These are phyloP conservation scores for Panagrolaimus sp. DNA, from an alignment of 1,140 invertebrate species.

Conservation along the genomic window DNA sequence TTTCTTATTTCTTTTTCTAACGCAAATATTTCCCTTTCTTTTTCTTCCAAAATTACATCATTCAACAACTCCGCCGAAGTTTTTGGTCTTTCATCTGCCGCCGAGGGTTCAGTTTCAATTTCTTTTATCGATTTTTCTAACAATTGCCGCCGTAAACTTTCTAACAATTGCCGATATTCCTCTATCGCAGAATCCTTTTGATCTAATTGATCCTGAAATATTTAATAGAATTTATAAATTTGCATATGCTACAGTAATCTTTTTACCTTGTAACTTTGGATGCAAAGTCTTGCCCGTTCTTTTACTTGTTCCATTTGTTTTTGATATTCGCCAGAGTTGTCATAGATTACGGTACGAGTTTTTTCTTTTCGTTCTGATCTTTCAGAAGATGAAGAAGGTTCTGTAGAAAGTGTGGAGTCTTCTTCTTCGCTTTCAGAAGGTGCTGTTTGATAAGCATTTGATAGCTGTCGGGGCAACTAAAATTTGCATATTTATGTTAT, in stretches of 20 bases:
- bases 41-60: slow-evolving; percentile 17
- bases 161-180: slow-evolving; percentile 19
- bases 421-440: slow-evolving; percentile 1
- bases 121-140: not conserved
- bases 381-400: too few species aligned
- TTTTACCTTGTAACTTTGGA: slow-evolving; percentile 28
- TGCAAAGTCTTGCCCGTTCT: slow-evolving; percentile 24
- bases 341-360: slow-evolving; percentile 24
- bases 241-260: not conserved
- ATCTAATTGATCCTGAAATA: slow-evolving; percentile 25
- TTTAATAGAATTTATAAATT: not conserved
- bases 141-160: not conserved
- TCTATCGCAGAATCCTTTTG: slow-evolving; percentile 29
- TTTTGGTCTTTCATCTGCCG: not conserved
- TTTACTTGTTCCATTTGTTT: slow-evolving; percentile 24
- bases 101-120: not conserved
- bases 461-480: not conserved
- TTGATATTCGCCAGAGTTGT: slow-evolving; percentile 30
- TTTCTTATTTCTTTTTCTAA: slow-evolving; percentile 12
- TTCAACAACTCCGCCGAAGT: not conserved
- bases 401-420: not conserved
- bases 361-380: too few species aligned
- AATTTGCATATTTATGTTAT: too few species aligned
- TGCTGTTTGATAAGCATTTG: not conserved
- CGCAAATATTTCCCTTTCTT: slow-evolving; percentile 16